Conservation (phyloP, 1,140 invertebrate species). For the Cydia pomonella region DNA sequence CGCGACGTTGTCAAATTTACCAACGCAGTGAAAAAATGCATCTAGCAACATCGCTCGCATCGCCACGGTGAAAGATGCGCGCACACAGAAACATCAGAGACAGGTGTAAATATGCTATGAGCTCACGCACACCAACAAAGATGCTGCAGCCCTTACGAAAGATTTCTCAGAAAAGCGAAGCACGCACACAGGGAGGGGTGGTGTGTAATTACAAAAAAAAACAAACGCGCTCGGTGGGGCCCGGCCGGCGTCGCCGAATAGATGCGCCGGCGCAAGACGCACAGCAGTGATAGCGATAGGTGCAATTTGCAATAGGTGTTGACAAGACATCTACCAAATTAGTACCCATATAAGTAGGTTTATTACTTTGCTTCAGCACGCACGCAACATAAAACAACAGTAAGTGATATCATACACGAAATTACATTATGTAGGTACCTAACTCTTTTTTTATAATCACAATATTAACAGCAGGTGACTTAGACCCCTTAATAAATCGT, state of each 20-base stretch:
- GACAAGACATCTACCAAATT: too few species aligned
- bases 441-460: too few species aligned
- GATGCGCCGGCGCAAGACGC: background rate
- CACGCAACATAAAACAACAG: too few species aligned
- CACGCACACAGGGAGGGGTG: slow-evolving; percentile 49
- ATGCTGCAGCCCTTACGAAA: slow-evolving; percentile 20
- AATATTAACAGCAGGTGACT: too few species aligned
- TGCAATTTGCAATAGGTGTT: slow-evolving; percentile 12
- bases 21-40: slow-evolving; percentile 62
- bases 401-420: too few species aligned
- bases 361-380: too few species aligned
- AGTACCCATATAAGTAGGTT: too few species aligned
- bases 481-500: too few species aligned
- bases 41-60: slow-evolving; percentile 67
- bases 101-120: slow-evolving; percentile 49
- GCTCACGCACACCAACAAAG: slow-evolving; percentile 38
- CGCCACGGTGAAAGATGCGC: slow-evolving; percentile 37
- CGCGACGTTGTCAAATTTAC: slow-evolving; percentile 76
- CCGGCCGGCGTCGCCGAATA: background rate
- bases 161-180: slow-evolving; percentile 44
- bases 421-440: too few species aligned
- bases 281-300: background rate
- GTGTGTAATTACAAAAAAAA: slow-evolving; percentile 32
- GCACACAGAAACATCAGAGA: slow-evolving; percentile 39
- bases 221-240: slow-evolving; percentile 24